Base-by-base conservation (phyloP, 1,140 invertebrate species). In the Diorhabda carinulata region DNA sequence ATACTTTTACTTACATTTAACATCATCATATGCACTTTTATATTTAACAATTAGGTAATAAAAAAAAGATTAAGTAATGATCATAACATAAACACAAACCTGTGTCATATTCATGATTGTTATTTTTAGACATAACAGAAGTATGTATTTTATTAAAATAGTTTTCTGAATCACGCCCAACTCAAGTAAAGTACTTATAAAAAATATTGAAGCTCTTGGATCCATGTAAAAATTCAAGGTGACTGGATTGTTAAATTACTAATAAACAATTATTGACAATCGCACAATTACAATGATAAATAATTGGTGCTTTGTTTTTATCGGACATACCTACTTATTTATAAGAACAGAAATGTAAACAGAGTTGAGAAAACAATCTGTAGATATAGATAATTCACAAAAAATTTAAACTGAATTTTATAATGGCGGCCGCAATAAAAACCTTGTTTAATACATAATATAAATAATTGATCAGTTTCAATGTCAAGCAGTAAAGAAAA, bases 401-500 rank as follows among this genome's bases (percentile, higher is more conserved):
- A 69, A 62, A 52, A 8, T 52, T 52, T n/a, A 52, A 52, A 52
- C n/a, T 8, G 47, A n/a, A 69, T n/a, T 62, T 25, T 64, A 44
- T 42, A 64, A 56, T 45, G 47, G 47, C 61, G 67, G 56, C 67
- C n/a, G 42, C 43, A 69, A 25, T 60, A 60, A 58, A 64, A 43
- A 43, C 56, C 44, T 64, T 64, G 9, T 64, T 61, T 63, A 70
- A 69, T 70, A 64, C 58, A 42, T 60, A 67, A 67, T 67, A n/a
- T 67, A 57, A 68, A 68, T 68, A 72, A 70, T 70, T 73, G 69
- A 70, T 68, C 65, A 63, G 42, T 73, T 73, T 75, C 70, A 73
- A 75, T 73, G 74, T 73, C 73, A 75, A 57, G n/a, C 65, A 68
- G 57, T 60, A 63, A 66, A 73, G 63, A 61, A 71, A 67, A 72